These are phyloP conservation scores for Polylopha cassiicola DNA, from an alignment of 2,888 invertebrate genomes.

Conservation along the genomic window DNA sequence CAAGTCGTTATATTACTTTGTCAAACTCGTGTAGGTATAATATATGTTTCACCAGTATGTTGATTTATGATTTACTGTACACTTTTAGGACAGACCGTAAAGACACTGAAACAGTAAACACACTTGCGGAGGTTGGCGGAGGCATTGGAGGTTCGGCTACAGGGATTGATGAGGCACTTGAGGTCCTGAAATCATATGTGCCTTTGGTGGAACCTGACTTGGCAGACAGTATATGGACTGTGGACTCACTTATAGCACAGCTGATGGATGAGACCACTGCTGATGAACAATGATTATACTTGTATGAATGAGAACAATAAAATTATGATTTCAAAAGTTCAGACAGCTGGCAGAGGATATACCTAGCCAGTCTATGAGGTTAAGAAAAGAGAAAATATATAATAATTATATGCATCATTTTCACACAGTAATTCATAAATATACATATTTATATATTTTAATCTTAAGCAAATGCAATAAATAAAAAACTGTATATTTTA, in stretches of 20 bases:
- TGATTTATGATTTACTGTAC: background rate
- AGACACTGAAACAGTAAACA: constrained; percentile 58
- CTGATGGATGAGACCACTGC: constrained; percentile 51
- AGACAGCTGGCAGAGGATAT: no score
- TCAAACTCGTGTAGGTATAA: no score
- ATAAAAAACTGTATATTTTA: no score
- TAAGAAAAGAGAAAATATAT: no score
- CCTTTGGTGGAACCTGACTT: constrained; percentile 56
- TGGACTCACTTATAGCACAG: constrained; percentile 60
- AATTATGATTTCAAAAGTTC: no score
- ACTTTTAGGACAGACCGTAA: constrained; percentile 46
- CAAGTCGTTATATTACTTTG: background rate
- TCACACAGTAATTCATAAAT: no score
- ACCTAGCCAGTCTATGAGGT: no score
- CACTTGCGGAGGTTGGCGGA: constrained; percentile 58
- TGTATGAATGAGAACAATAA: no score
- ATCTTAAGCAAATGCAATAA: no score
- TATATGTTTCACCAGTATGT: background rate
- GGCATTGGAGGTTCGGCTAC: constrained; percentile 52
- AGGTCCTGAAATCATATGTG: constrained; percentile 54
- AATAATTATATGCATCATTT: no score
- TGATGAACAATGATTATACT: constrained; percentile 6
- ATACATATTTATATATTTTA: no score
- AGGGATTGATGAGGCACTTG: constrained; percentile 58
- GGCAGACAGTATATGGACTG: constrained; percentile 65